Conservation (phyloP, 2,888 invertebrate genomes). For the Andrena trimmerana region DNA sequence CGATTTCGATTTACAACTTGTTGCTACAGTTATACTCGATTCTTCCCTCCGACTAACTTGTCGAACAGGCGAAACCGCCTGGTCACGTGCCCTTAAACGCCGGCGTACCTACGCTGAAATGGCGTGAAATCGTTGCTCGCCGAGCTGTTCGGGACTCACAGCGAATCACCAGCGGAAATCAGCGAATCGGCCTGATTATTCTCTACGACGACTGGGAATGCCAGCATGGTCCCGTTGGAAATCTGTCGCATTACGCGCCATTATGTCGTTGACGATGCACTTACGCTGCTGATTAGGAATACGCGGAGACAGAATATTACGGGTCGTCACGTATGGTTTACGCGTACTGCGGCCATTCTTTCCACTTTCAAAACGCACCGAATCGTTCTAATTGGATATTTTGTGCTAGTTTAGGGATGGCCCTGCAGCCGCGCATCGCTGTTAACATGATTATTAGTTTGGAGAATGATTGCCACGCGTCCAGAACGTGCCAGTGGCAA, state of each 20-base stretch:
- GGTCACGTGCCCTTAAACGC: not conserved
- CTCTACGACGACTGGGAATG: slow-evolving; percentile 32
- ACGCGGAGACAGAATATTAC: slow-evolving; percentile 53
- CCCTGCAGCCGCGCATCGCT: not conserved
- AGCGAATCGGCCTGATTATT: slow-evolving; percentile 60
- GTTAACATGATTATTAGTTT: slow-evolving; percentile 21
- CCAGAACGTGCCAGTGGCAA: slow-evolving; percentile 48
- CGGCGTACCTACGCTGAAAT: not conserved
- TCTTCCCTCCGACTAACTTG: not conserved
- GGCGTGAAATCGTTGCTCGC: not conserved
- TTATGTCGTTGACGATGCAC: slow-evolving; percentile 65
- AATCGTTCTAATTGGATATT: not conserved
- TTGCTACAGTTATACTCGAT: not conserved
- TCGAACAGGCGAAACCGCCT: not conserved
- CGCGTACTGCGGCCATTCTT: not conserved
- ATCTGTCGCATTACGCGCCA: slow-evolving; percentile 63
- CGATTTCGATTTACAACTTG: too few species aligned
- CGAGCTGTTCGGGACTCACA: slow-evolving; percentile 9
- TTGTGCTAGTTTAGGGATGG: not conserved
- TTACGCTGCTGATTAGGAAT: slow-evolving; percentile 64
- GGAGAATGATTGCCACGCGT: slow-evolving; percentile 42
- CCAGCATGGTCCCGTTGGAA: slow-evolving; percentile 50
- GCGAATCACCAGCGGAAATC: slow-evolving; percentile 51
- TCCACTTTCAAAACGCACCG: not conserved
- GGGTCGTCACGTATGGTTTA: slow-evolving; percentile 23